Conservation (phyloP, 1,140 invertebrate genomes). For the Popillia japonica region DNA sequence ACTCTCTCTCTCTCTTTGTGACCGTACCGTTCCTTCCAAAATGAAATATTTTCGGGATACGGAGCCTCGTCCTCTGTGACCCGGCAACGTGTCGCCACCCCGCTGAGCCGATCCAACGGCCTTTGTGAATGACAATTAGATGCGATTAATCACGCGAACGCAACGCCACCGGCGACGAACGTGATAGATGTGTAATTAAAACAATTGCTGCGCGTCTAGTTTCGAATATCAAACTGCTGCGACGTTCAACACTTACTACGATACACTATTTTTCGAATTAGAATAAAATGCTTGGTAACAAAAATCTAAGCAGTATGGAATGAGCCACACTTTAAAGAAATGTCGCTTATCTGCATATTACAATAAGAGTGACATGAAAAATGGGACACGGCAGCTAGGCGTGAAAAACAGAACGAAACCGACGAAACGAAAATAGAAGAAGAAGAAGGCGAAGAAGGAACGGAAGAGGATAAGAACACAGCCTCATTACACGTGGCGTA, state of each 20-base stretch:
- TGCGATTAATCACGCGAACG: constrained; percentile 18
- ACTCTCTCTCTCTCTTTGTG: too few species aligned
- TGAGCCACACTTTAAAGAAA: not conserved
- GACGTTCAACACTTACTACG: not conserved
- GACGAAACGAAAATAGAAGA: not conserved
- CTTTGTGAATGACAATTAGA: constrained; percentile 34
- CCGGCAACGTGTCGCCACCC: not conserved
- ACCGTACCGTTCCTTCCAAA: not conserved
- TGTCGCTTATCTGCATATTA: not conserved
- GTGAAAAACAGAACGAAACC: not conserved
- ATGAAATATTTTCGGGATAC: constrained; percentile 18
- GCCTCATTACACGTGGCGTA: not conserved
- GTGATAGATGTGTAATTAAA: constrained; percentile 29
- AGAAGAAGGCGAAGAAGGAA: not conserved
- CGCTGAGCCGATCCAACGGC: not conserved
- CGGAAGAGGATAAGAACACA: not conserved
- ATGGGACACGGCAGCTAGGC: not conserved
- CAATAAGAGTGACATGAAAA: not conserved
- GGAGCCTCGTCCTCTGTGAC: not conserved
- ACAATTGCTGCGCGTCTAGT: not conserved
- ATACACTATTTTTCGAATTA: not conserved
- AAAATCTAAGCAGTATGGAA: too few species aligned
- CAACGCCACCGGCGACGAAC: not conserved
- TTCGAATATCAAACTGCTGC: not conserved
- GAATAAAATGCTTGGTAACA: too few species aligned